Base-by-base conservation (phyloP, 1,140 invertebrate species). In the Carposina sasakii region DNA sequence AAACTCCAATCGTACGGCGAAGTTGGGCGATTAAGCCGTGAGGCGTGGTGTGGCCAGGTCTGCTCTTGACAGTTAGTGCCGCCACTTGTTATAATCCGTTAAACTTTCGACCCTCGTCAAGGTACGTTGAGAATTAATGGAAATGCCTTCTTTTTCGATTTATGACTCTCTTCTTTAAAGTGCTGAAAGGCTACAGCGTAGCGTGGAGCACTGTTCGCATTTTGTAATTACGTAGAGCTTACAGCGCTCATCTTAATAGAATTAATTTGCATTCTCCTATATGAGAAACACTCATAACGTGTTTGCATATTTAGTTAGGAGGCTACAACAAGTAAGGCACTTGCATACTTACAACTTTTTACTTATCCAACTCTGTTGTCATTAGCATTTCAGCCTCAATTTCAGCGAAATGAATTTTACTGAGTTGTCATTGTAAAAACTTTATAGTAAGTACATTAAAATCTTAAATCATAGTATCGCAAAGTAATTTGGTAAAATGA, bases 1-100 rank as follows among this genome's bases (percentile, higher is more conserved):
- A 82, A 82, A 81, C 73, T 81, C 73, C 73, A 76, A 82, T 81
- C 62, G 78, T 70, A 62, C 63, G 71, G 75, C 56, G 74, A 82
- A 82, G 73, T 82, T 82, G 67, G 76, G 69, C 67, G 75, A 81
- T 82, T 82, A 83, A 81, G 75, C 71, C 68, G 71, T 67, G 71
- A 76, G 76, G 67, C 72, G 76, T 76, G 72, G 73, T 57, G 48
- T 50, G 67, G 74, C 65, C 76, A 77, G 75, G 74, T 72, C 79
- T 83, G 79, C 64, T 67, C 63, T 57, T 73, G 79, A 81, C 79
- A 83, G 73, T 75, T 81, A 81, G 71, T 79, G 71, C 75, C 65
- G 66, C 75, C 78, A 77, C 76, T 82, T 81, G 72, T 81, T 81
- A 79, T 79, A 83, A 81, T 79, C 73, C 66, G 69, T 68, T 73